Evolutionary conservation across 30 jellyfish, hydroid and myxozoan genomes (phyloP).

Genomic region (Aurelia sp.): DNA sequence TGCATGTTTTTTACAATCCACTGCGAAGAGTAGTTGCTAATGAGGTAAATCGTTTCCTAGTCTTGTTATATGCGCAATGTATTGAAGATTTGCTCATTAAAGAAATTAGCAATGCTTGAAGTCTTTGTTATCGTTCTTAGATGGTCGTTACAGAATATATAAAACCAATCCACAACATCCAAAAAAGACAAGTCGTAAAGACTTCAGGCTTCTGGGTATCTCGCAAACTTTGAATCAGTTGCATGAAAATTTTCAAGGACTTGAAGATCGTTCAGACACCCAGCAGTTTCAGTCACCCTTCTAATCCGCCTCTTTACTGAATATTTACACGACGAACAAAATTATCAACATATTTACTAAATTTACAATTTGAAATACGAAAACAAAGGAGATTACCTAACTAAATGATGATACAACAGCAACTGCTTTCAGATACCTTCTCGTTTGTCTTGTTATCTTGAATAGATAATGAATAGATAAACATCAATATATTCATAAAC

Average conservation of each 20-base stretch:
- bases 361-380: conserved; percentile 37
- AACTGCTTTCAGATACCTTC: conserved; percentile 74
- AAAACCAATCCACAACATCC: too few relatives aligned
- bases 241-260: neutral
- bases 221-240: neutral
- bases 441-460: conserved; percentile 77
- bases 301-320: conserved; percentile 11
- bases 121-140: too few relatives aligned
- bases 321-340: conserved; percentile 33
- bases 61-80: too few relatives aligned
- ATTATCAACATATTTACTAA: conserved; percentile 63
- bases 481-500: neutral
- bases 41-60: too few relatives aligned
- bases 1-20: too few relatives aligned
- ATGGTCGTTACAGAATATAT: too few relatives aligned
- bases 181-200: too few relatives aligned
- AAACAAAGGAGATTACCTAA: conserved; percentile 26
- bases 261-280: neutral
- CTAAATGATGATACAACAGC: conserved; percentile 74
- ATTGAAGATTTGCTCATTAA: too few relatives aligned
- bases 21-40: too few relatives aligned
- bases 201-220: too few relatives aligned
- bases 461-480: conserved; percentile 6
- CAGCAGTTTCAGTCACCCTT: neutral
- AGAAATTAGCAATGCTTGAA: too few relatives aligned